Base-by-base conservation (phyloP, 2,113 vertebrate species). In the Lagopus leucura region DNA sequence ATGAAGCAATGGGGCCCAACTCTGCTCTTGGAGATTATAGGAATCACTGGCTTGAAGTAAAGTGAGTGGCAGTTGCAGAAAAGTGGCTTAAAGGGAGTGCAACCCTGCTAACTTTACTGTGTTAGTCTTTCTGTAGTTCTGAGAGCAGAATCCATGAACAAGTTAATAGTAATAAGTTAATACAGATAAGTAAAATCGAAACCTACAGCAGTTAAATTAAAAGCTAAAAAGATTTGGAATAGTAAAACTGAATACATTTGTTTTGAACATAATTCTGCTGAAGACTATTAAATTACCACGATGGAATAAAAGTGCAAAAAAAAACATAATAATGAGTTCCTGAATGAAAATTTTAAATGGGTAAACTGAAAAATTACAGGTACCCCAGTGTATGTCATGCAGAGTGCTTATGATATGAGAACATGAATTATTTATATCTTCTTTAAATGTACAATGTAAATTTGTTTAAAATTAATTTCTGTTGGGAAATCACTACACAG, bases 381-480 rank as follows among this genome's bases (percentile, higher is more conserved):
- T 98, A 98, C 98, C 96, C 96, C 91, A 24, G 97, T 98, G 98
- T 98, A 98, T 96, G 97, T 97, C 96, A 97, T 52, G 86, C 94
- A 96, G 83, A 96, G 95, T 97, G 97, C 91, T 97, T 97, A 98
- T 98, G 97, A 97, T 98, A 98, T 94, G 96, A 98, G 97, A 98
- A 95, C 94, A 98, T 98, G 97, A 98, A 98, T 98, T 98, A 99
- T 99, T 98, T 97, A 98, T 98, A 90, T 96, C 97, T 98, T 98
- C 94, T 98, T 98, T 97, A 98, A 98, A 98, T 98, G 97, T 98
- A 97, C 97, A 98, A 98, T 98, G 97, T 98, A 98, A 98, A 98
- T 98, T 98, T 98, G 95, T 97, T 98, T 97, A 84, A 94, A 97
- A 97, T 96, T 97, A 97, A 97, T 98, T 98, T 98, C 97, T 97